Conservation (phyloP, 2,888 invertebrate species). For the Nomada lathburiana region DNA sequence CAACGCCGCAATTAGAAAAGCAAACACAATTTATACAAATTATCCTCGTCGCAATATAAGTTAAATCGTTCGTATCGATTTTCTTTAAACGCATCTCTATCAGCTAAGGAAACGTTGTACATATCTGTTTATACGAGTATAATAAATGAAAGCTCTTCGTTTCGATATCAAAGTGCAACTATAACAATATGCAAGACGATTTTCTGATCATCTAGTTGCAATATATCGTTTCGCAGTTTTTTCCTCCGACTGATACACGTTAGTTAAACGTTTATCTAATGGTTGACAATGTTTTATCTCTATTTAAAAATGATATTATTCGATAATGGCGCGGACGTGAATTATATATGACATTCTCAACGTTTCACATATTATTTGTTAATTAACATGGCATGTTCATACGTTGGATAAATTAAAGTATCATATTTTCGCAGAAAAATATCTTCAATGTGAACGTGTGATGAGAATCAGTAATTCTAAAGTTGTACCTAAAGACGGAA, state of each 20-base stretch:
- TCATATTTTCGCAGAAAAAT: conserved; percentile 16
- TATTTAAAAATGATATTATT: conserved; percentile 32
- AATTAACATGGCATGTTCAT: conserved; percentile 56
- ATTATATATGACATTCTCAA: conserved; percentile 29
- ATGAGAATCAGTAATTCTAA: conserved; percentile 22
- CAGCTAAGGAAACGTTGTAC: conserved; percentile 1
- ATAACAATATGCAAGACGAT: conserved; percentile 36
- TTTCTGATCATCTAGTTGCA: conserved; percentile 18
- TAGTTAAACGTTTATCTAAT: conserved; percentile 36
- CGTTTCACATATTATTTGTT: conserved; percentile 13
- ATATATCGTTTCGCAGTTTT: conserved; percentile 22
- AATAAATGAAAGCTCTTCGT: not conserved
- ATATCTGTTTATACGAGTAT: not conserved
- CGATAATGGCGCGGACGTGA: conserved; percentile 21
- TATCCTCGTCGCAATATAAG: conserved; percentile 13
- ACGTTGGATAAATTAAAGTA: conserved; percentile 27
- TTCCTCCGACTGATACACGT: conserved; percentile 18
- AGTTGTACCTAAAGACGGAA: not conserved
- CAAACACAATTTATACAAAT: conserved; percentile 57
- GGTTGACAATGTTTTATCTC: conserved; percentile 6
- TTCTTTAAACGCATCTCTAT: not conserved
- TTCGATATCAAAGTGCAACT: conserved; percentile 40
- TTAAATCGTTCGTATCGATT: not conserved
- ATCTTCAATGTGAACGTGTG: conserved; percentile 30
- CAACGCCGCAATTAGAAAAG: conserved; percentile 35